Evolutionary conservation across 2,797 vertebrate genomes (phyloP), one percentile per base, ranked within the genome.

Genomic region (Rhadinocentrus ornatus): DNA sequence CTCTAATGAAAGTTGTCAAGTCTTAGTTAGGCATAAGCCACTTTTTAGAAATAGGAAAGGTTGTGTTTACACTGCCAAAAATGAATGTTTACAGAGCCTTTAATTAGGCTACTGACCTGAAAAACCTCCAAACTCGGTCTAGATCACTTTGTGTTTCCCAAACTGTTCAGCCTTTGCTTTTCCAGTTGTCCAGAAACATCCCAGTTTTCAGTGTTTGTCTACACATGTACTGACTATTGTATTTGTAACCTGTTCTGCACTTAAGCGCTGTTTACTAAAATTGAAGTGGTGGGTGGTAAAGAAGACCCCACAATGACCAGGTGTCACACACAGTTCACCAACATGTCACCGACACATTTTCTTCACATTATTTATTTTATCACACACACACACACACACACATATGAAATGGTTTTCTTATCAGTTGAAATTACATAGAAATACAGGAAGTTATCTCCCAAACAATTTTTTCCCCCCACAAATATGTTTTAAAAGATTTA

Each of bases 261-360:
- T 61, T 74, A 75, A 68, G 74, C 44, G 55, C 37, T 71, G 70
- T 83, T 85, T 81, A 72, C 63, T 71, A 53, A 80, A 70, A 39
- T 48, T 55, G 56, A 78, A 70, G 26, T 26, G 39, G 69, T 89
- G 84, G 81, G 87, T 90, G 86, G 87, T 78, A 68, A 56, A 60
- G 72, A 39, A 73, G 83, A 85, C 86, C 82, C 61, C 80, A 89
- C 81, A 71, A 62, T 58, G 71, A 79, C 69, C 87, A 90, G 88
- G 79, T 86, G 88, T 46, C 58, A 50, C 8, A 34, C 48, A 52
- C 35, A 62, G n/a, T 62, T 29, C 53, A 31, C 53, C 16, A 29
- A 26, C 26, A 29, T 16, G 27, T 64, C 62, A 13, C n/a, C 24
- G 37, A 35, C 54, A 67, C 66, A 62, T 73, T 29, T 68, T 8